Evolutionary conservation across 2,113 vertebrate genomes (phyloP).

Genomic region (Corythornis vintsioides): DNA sequence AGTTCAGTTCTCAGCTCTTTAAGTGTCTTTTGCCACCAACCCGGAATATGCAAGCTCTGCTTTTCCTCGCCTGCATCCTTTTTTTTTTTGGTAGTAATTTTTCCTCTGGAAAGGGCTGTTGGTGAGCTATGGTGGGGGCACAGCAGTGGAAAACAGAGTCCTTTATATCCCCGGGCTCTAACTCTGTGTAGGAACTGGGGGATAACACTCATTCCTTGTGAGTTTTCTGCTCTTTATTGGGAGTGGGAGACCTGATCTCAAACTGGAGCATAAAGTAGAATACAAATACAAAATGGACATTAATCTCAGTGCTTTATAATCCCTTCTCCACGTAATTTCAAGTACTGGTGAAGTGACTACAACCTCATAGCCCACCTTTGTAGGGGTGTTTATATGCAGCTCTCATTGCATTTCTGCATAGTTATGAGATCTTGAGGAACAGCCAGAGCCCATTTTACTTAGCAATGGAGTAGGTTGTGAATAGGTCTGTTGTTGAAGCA

Average conservation of each 20-base stretch:
- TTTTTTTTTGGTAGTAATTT: background rate
- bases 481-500: conserved; percentile 55
- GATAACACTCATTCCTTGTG: background rate
- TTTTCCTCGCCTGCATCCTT: background rate
- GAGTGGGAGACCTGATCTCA: background rate
- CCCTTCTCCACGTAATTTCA: background rate
- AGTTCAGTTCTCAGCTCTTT: background rate
- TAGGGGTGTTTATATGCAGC: background rate
- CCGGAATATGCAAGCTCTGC: background rate
- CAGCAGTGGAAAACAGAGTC: background rate
- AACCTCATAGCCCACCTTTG: background rate
- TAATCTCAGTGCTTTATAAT: background rate
- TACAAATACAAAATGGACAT: background rate
- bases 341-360: background rate
- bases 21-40: background rate
- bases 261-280: background rate
- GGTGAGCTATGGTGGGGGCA: background rate
- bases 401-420: background rate
- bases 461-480: conserved; percentile 32
- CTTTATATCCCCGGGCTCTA: background rate
- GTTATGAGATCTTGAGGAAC: background rate
- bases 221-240: background rate
- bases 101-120: background rate
- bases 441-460: conserved; percentile 39
- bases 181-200: background rate